Conservation (phyloP, 2,888 invertebrate species). For the Plagiodera versicolora region DNA sequence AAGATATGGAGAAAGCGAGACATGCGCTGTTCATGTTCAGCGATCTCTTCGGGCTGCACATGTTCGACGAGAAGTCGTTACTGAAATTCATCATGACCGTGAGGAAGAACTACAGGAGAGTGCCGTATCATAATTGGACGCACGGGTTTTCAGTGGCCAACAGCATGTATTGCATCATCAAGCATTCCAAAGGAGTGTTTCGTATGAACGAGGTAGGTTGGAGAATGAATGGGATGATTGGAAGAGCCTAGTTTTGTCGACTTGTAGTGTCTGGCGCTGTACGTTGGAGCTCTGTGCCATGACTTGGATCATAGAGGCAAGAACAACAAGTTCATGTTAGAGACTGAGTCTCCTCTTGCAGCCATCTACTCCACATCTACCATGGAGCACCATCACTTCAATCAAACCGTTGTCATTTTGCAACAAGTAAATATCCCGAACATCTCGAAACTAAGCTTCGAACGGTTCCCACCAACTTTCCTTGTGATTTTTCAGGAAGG, state of each 20-base stretch:
- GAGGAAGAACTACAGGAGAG: conserved; percentile 79
- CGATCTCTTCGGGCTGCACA: conserved; percentile 65
- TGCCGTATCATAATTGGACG: conserved; percentile 87
- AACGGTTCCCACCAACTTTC: no score
- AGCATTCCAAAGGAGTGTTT: conserved; percentile 59
- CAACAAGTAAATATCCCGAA: conserved; percentile 64
- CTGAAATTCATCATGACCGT: conserved; percentile 78
- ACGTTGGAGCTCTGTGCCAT: conserved; percentile 80
- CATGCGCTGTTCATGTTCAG: conserved; percentile 75
- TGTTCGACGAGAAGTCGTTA: conserved; percentile 70
- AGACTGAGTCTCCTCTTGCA: conserved; percentile 79
- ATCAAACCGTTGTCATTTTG: conserved; percentile 82
- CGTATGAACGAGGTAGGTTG: conserved; percentile 62
- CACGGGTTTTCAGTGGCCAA: conserved; percentile 88
- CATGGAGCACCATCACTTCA: conserved; percentile 87
- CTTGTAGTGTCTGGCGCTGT: conserved; percentile 74
- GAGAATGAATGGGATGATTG: not conserved
- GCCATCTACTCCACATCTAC: conserved; percentile 85
- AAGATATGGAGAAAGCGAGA: conserved; percentile 72
- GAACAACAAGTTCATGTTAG: conserved; percentile 84
- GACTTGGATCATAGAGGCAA: conserved; percentile 86
- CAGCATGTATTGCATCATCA: conserved; percentile 76
- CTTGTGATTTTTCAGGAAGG: conserved; percentile 65
- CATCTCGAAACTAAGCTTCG: no score
- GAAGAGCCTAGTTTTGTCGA: no score